Evolutionary conservation across 2,797 vertebrate genomes (phyloP).

Genomic region (Tinamus major): DNA sequence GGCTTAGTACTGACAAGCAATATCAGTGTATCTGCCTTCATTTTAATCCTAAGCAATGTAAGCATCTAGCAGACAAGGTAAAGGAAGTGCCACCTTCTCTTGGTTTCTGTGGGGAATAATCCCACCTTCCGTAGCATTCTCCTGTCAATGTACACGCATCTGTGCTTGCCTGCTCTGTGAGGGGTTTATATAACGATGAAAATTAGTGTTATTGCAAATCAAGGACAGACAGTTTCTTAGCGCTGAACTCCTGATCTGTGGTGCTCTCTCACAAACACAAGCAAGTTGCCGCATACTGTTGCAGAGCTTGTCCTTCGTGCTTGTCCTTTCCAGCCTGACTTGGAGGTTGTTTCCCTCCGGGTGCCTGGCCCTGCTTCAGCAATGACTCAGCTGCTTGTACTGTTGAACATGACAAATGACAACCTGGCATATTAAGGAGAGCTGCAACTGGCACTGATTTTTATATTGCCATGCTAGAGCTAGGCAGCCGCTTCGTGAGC

Average conservation of each 20-base stretch:
- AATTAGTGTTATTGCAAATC: not conserved
- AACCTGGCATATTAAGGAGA: not conserved
- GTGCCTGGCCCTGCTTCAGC: not conserved
- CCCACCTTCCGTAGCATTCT: not conserved
- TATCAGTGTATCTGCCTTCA: not conserved
- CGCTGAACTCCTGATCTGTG: not conserved
- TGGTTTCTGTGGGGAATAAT: not conserved
- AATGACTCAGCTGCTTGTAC: constrained; percentile 36
- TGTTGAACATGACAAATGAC: not conserved
- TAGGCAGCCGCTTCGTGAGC: not conserved
- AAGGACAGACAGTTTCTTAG: not conserved
- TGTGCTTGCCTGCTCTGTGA: not conserved
- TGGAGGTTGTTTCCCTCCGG: not conserved
- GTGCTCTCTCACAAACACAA: constrained; percentile 9
- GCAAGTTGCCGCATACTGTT: not conserved
- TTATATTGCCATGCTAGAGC: not conserved
- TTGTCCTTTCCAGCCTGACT: not conserved
- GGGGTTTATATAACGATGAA: not conserved
- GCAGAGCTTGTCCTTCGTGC: not conserved
- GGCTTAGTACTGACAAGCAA: not conserved
- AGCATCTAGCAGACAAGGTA: not conserved
- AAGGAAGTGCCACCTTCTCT: not conserved
- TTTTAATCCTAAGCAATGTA: not conserved
- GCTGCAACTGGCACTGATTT: constrained; percentile 26
- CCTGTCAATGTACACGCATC: not conserved